phyloP scores from a whole-genome alignment of 2,888 invertebrate species.

The Megalurothrips usitatus region DNA sequence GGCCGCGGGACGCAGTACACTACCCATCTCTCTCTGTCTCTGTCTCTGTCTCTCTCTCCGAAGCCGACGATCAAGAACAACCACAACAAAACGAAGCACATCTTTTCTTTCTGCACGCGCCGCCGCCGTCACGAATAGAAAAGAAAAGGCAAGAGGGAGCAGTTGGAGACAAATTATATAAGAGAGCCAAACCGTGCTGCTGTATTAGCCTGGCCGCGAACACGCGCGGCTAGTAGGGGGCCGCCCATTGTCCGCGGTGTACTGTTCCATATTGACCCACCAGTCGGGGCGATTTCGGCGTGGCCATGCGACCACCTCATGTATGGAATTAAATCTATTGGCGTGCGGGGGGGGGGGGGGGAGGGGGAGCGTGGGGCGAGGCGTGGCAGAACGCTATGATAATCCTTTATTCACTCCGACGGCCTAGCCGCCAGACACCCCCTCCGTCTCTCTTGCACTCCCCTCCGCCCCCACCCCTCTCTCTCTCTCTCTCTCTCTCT shows the following conservation, averaged over 20 bases:
- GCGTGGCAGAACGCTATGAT: background rate
- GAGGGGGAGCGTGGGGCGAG: background rate
- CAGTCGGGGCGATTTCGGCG: background rate
- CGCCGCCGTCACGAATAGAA: too few relatives aligned
- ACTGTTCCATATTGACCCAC: too few relatives aligned
- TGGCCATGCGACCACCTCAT: background rate
- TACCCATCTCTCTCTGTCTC: background rate
- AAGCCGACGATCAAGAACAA: background rate
- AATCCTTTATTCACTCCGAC: slow-evolving; percentile 9
- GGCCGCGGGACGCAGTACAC: too few relatives aligned
- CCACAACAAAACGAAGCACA: too few relatives aligned
- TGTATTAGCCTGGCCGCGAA: too few relatives aligned
- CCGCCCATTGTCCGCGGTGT: too few relatives aligned
- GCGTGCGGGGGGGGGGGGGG: background rate
- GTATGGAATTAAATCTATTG: slow-evolving; percentile 1
- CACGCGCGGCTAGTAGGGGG: too few relatives aligned
- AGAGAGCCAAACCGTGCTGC: too few relatives aligned
- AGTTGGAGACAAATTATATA: too few relatives aligned
- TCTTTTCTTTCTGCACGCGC: too few relatives aligned
- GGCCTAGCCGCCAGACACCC: background rate
- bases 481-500: background rate
- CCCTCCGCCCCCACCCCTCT: background rate
- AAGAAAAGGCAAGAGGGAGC: too few relatives aligned
- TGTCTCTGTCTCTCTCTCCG: background rate
- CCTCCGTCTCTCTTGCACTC: background rate